Percentiles rank a stretch among this genome's conserved stretches.
Conservation (phyloP, 2,797 vertebrate genomes). For the Calcarius lapponicus region DNA sequence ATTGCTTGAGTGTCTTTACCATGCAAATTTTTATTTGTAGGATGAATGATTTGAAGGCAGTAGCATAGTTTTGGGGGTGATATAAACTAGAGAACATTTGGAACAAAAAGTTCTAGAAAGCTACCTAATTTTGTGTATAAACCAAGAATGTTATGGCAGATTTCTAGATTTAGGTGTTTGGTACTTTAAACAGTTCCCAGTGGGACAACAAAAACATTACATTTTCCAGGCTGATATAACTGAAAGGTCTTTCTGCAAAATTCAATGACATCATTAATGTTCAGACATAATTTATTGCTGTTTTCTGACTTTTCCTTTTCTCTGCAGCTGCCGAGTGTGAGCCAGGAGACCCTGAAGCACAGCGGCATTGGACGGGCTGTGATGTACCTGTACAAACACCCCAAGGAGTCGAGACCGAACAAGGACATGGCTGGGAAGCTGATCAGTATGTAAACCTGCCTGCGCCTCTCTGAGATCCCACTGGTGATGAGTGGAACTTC, state of each 20-base stretch:
- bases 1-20: background rate
- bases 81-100: background rate
- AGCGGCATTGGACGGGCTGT: slow-evolving; percentile 95
- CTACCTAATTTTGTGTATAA: background rate
- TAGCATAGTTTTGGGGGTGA: background rate
- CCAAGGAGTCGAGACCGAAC: slow-evolving; percentile 93
- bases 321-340: slow-evolving; percentile 91
- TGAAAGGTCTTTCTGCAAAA: background rate
- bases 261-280: background rate
- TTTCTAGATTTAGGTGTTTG: background rate
- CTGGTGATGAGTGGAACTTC: background rate
- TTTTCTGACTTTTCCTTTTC: background rate
- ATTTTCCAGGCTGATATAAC: background rate
- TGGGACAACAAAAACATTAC: background rate
- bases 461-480: background rate
- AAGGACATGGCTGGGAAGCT: slow-evolving; percentile 97
- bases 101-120: background rate
- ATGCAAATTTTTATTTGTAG: background rate
- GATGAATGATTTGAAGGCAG: background rate
- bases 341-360: slow-evolving; percentile 97
- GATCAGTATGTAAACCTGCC: slow-evolving; percentile 86
- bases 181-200: background rate
- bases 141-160: background rate
- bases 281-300: background rate
- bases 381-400: slow-evolving; percentile 99